These are phyloP conservation scores for Eristalis intricaria DNA, from an alignment of 2,888 invertebrate genomes.

Conservation along the genomic window DNA sequence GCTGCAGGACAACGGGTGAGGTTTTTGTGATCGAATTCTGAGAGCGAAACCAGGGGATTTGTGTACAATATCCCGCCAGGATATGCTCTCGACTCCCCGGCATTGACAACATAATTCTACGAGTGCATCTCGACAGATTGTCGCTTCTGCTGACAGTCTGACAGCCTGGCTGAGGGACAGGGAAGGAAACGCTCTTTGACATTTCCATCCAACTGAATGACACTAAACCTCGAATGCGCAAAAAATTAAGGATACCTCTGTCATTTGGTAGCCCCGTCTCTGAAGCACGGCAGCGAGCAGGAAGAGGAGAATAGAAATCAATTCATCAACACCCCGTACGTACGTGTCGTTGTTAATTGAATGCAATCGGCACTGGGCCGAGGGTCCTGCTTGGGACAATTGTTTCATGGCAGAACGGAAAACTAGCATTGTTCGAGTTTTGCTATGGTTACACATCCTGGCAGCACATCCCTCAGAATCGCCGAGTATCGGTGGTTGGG, in stretches of 20 bases:
- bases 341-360: slow-evolving; percentile 62
- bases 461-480: slow-evolving; percentile 8
- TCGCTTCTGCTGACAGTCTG: slow-evolving; percentile 45
- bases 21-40: background rate
- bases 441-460: slow-evolving; percentile 39
- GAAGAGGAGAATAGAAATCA: slow-evolving; percentile 45
- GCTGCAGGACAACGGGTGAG: background rate
- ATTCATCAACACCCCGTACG: slow-evolving; percentile 68
- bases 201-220: slow-evolving; percentile 62
- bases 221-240: slow-evolving; percentile 39
- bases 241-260: slow-evolving; percentile 34
- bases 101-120: slow-evolving; percentile 67
- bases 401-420: slow-evolving; percentile 24
- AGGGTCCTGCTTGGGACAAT: slow-evolving; percentile 49
- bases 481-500: slow-evolving; percentile 11
- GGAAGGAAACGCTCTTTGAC: slow-evolving; percentile 43
- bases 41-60: background rate
- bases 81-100: slow-evolving; percentile 56
- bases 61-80: slow-evolving; percentile 46
- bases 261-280: slow-evolving; percentile 48
- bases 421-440: slow-evolving; percentile 50
- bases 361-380: slow-evolving; percentile 38
- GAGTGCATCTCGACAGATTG: slow-evolving; percentile 69
- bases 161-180: background rate
- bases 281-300: slow-evolving; percentile 19